Evolutionary conservation across 2,113 vertebrate species (phyloP), one percentile per base, ranked within the genome.

Genomic region (Chloropsis hardwickii): DNA sequence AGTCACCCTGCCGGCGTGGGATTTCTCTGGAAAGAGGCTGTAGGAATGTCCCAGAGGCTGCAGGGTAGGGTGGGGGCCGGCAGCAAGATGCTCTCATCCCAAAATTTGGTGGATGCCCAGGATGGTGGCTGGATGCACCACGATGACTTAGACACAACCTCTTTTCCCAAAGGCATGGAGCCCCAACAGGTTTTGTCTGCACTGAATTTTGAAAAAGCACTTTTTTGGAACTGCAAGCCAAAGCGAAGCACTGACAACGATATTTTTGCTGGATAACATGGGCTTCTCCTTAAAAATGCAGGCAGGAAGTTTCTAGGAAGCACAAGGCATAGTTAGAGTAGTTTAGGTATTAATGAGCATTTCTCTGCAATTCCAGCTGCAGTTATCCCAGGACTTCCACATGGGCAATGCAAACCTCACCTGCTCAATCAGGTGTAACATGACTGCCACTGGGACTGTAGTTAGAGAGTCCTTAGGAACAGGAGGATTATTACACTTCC

Each of bases 1-100:
- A 98, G 95, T 98, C 98, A 98, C 94, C 64, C 93, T 72, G 94
- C 70, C 91, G 70, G 92, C 92, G 91, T 96, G 97, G 94, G 96
- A 98, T 97, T 98, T 97, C 94, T 33, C 86, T 97, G 96, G 94
- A 97, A 98, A 97, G 97, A 16, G 33, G 71, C 93, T 94, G 97
- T 35, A 94, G 92, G 93, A 98, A 97, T 95, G 92, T 97, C 97
- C 96, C 97, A 97, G 93, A 73, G 65, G 94, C 95, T 65, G 39
- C 2, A 12, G 87, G 83, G 81, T 88, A 88, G 95, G 90, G 85
- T 81, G 93, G 92, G 80, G 83, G 64, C 85, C 71, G 0, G 60
- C 65, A 54, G 82, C 6, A 8, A 80, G 87, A 81, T 78, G 80
- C 45, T 92, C 90, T 91, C 81, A 54, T 89, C 35, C 89, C 50